A percentile compares a stretch with the other conserved stretches of the same genome.
phyloP scores from a whole-genome alignment of 92 coral and sea anemone genomes.

The Porites rus region DNA sequence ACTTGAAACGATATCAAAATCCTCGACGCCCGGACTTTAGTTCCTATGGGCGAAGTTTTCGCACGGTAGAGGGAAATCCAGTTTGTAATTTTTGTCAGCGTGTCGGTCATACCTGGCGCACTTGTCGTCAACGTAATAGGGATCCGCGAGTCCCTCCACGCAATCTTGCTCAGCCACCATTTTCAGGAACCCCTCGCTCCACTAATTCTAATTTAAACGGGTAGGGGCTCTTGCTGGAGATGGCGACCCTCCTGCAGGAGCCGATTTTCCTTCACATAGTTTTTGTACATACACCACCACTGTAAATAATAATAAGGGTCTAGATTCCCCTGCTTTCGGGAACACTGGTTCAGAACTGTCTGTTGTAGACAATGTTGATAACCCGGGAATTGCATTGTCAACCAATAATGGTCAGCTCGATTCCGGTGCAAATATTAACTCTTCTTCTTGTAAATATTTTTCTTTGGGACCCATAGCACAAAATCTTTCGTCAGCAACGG shows the following conservation, averaged over 20 bases:
- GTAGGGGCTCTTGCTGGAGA: constrained; percentile 27
- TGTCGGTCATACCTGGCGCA: constrained; percentile 28
- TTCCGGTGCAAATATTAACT: not conserved
- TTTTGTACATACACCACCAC: not conserved
- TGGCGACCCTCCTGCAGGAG: not conserved
- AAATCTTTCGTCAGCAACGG: not conserved
- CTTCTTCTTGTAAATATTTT: not conserved
- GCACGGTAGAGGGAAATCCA: constrained; percentile 31
- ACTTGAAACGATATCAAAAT: not conserved
- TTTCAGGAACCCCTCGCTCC: not conserved
- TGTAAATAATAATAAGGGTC: not conserved
- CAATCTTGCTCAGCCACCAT: not conserved
- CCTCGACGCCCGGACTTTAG: not conserved
- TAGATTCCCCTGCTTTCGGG: not conserved
- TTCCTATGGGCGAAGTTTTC: constrained; percentile 10
- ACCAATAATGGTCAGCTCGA: not conserved
- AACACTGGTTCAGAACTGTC: not conserved
- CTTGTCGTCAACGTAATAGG: constrained; percentile 2
- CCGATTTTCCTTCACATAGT: not conserved
- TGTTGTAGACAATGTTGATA: not conserved
- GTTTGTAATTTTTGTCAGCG: constrained; percentile 41
- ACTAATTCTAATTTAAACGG: constrained; percentile 4
- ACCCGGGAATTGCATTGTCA: not conserved
- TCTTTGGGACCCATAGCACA: not conserved
- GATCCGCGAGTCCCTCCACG: not conserved